A percentile compares a stretch with the other conserved stretches of the same genome.
These are phyloP conservation scores for Aricia artaxerxes DNA, from an alignment of 2,888 invertebrate genomes.

Conservation along the genomic window DNA sequence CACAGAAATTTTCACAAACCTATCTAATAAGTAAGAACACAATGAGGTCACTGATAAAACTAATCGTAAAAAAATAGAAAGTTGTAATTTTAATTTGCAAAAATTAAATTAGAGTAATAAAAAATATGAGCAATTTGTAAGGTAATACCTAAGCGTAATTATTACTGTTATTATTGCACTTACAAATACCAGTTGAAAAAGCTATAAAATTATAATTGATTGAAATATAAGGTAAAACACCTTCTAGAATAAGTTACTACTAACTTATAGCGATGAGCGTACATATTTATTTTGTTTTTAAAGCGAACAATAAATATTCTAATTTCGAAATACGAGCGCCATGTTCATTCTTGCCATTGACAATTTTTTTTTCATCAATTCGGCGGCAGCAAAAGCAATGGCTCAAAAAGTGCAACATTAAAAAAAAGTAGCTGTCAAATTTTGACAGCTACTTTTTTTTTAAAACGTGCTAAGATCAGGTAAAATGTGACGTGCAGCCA, in stretches of 20 bases:
- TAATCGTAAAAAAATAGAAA: background rate
- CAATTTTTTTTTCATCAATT: background rate
- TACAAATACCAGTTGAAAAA: background rate
- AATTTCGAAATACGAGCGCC: background rate
- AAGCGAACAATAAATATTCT: background rate
- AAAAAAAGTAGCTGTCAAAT: no score
- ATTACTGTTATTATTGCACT: background rate
- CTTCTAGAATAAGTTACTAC: background rate
- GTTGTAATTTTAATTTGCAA: background rate
- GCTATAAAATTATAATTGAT: background rate
- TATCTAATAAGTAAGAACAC: background rate
- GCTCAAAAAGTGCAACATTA: background rate
- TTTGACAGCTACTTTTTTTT: background rate
- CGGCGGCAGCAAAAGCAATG: background rate
- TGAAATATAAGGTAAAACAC: background rate
- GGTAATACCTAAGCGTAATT: background rate
- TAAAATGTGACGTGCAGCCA: conserved; percentile 28
- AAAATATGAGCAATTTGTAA: conserved; percentile 12
- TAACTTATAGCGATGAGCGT: no score
- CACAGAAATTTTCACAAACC: background rate
- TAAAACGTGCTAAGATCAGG: conserved; percentile 5
- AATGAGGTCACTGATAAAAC: conserved; percentile 2
- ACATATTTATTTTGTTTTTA: no score
- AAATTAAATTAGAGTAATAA: background rate
- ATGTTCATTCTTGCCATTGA: background rate